Percentiles rank a stretch among this genome's conserved stretches.
Evolutionary conservation across 2,888 invertebrate species (phyloP).

Genomic region (Leucoma salicis): DNA sequence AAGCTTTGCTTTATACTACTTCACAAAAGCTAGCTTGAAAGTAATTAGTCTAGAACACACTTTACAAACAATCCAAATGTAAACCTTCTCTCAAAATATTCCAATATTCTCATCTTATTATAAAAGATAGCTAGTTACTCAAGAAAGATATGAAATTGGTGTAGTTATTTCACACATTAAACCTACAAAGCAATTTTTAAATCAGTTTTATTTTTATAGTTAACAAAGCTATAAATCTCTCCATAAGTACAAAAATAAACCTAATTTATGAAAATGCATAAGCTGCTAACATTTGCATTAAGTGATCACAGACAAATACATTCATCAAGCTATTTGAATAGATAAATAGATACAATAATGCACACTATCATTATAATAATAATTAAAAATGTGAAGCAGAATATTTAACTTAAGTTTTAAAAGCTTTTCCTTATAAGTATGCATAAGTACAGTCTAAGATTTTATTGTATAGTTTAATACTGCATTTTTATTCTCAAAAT

Average conservation of each 20-base stretch:
- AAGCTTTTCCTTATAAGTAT: constrained; percentile 12
- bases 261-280: constrained; percentile 25
- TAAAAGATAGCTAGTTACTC: constrained; percentile 14
- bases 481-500: constrained; percentile 22
- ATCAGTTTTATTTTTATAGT: neutral
- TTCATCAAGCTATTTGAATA: neutral
- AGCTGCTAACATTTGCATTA: constrained; percentile 32
- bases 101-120: constrained; percentile 46
- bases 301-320: constrained; percentile 35
- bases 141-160: constrained; percentile 36
- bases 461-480: constrained; percentile 20
- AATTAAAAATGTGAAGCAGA: constrained; percentile 12
- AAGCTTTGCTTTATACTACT: constrained; percentile 50
- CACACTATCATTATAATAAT: neutral
- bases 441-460: constrained; percentile 8
- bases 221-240: constrained; percentile 21
- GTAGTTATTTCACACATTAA: constrained; percentile 13
- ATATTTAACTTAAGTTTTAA: too few relatives aligned
- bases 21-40: constrained; percentile 55
- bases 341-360: neutral
- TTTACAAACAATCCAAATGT: constrained; percentile 29
- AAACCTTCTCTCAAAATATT: constrained; percentile 67
- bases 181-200: constrained; percentile 2
- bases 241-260: constrained; percentile 43
- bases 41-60: constrained; percentile 24